Evolutionary conservation across 2,888 invertebrate genomes (phyloP), one percentile per base, ranked within the genome.

Genomic region (Junonia oenone): DNA sequence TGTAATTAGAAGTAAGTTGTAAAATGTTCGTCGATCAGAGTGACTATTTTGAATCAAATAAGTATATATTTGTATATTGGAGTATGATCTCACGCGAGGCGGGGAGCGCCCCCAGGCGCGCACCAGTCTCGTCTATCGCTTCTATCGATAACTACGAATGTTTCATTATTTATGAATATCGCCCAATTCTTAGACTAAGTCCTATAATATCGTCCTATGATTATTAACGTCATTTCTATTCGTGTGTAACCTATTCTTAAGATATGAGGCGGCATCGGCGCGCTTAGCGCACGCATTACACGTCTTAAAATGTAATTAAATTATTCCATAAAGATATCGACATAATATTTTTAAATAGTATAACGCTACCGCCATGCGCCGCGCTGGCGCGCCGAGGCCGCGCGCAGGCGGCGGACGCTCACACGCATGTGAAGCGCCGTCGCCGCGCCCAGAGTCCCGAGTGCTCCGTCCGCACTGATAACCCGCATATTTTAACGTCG

Each of bases 11-110:
- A 19, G n/a, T 59, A 55, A 54, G 58, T 48, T 56, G 59, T 51
- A 51, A 54, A 53, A 35, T 55, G 57, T 51, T 59, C 59, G 55
- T 56, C 50, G 67, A 71, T 65, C 73, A 79, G 78, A 81, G 73
- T 66, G 66, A 70, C 69, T 81, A 76, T 79, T 80, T 81, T 80
- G 71, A 72, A 78, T 71, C 45, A n/a, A 29, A 15, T 59, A 56
- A 43, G 43, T 63, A 66, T 62, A 56, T 67, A 66, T 70, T 66
- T 73, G 72, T 75, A 75, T 70, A 69, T 69, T 71, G 56, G 38
- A 27, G 22, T 35, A 14, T 8, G 45, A 45, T 29, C 17, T 46
- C 37, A 13, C 26, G 19, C 14, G 43, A 2, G 61, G 58, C 58
- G 60, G 49, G 50, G 13, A 2, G 35, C 49, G 40, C 63, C 54